Percentiles rank a stretch among this genome's conserved stretches.
These are phyloP conservation scores for Petaurus breviceps DNA, from an alignment of 2,113 vertebrate genomes.

Conservation along the genomic window DNA sequence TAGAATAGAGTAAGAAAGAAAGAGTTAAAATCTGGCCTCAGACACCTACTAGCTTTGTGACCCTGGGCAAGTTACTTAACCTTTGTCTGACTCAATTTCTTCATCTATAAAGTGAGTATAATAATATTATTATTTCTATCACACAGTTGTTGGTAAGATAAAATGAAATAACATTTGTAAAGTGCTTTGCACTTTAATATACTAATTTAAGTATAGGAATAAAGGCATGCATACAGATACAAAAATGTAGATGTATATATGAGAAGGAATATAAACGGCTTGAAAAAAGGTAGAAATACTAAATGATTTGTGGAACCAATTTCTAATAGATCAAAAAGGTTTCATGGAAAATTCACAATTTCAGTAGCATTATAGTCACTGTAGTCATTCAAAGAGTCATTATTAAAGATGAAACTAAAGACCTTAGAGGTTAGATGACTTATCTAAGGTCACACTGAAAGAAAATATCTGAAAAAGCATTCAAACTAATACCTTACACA, in stretches of 20 bases:
- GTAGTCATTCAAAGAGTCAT: neutral
- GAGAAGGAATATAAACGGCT: neutral
- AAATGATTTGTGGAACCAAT: neutral
- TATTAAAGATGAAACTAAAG: neutral
- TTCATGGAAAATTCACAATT: neutral
- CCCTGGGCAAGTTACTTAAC: neutral
- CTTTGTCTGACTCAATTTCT: neutral
- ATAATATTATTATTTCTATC: neutral
- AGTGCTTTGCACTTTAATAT: no score
- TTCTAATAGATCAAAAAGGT: neutral
- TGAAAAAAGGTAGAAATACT: neutral
- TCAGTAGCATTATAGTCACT: neutral
- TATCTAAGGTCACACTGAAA: neutral
- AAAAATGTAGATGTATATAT: neutral
- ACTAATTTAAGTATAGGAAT: no score
- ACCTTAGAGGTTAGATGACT: neutral
- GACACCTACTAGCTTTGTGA: neutral
- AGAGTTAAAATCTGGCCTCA: neutral
- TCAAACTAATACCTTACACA: neutral
- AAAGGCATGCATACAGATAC: neutral
- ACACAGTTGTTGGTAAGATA: no score
- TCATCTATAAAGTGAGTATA: neutral
- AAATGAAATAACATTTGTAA: neutral
- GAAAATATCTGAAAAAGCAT: neutral
- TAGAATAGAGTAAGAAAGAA: neutral